Evolutionary conservation across 2,797 vertebrate genomes (phyloP).

Genomic region (Galaxias olidus): DNA sequence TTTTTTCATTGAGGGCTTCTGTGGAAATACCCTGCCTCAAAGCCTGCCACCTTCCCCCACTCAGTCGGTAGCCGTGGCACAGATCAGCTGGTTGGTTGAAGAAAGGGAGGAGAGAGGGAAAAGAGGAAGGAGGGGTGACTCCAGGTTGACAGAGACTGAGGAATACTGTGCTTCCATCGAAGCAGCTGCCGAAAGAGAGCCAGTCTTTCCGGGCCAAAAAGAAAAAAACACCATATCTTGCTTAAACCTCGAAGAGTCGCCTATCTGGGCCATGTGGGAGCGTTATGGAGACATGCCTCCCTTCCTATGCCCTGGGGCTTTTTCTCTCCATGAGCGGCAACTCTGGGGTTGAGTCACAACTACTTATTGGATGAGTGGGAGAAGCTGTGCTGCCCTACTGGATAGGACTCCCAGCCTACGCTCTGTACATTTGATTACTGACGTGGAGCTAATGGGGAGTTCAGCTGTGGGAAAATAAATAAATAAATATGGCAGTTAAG

Average conservation of each 20-base stretch:
- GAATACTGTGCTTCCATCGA: conserved; percentile 59
- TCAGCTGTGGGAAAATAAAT: conserved; percentile 20
- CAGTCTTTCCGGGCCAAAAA: conserved; percentile 56
- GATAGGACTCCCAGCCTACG: background rate
- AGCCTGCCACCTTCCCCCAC: background rate
- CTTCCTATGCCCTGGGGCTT: no score
- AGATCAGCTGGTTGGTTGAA: background rate
- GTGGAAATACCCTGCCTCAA: background rate
- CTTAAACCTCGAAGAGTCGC: no score
- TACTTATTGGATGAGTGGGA: background rate
- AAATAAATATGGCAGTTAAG: conserved; percentile 7
- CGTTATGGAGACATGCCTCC: no score
- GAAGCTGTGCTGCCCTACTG: background rate
- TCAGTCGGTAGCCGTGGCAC: background rate
- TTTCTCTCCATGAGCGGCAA: conserved; percentile 32
- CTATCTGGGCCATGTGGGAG: no score
- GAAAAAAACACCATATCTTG: conserved; percentile 50
- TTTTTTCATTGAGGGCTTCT: background rate
- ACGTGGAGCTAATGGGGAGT: conserved; percentile 9
- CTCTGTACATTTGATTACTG: background rate
- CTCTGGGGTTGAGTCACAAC: conserved; percentile 41
- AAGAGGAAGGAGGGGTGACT: conserved; percentile 30
- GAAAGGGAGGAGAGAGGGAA: background rate
- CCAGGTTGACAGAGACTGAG: conserved; percentile 64
- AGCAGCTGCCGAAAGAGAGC: conserved; percentile 71